Evolutionary conservation across 2,113 vertebrate genomes (phyloP).

Genomic region (Stercorarius parasiticus): DNA sequence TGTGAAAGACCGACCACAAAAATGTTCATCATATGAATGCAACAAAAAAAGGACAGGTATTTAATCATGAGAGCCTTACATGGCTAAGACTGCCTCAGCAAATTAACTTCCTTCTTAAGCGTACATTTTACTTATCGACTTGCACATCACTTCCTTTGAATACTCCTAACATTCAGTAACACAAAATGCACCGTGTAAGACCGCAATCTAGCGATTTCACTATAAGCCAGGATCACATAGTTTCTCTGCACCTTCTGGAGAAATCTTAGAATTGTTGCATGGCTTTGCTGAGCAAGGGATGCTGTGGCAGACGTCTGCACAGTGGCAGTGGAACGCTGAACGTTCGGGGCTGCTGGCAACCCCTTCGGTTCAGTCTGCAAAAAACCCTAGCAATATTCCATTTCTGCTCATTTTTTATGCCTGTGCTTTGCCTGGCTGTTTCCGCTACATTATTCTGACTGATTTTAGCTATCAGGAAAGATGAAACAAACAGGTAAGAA

Average conservation of each 20-base stretch:
- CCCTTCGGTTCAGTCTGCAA: not conserved
- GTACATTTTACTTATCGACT: not conserved
- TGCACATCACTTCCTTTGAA: not conserved
- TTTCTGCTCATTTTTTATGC: not conserved
- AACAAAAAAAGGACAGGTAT: not conserved
- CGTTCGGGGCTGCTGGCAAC: not conserved
- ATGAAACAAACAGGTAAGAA: not conserved
- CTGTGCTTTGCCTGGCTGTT: not conserved
- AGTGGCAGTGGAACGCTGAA: not conserved
- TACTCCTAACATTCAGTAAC: not conserved
- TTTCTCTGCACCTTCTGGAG: not conserved
- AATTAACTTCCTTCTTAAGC: not conserved
- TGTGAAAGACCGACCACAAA: not conserved
- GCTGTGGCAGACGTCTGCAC: not conserved
- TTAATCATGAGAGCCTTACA: not conserved
- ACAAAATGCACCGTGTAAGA: not conserved
- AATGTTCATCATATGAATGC: not conserved
- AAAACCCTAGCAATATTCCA: not conserved
- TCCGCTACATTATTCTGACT: not conserved
- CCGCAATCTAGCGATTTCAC: not conserved
- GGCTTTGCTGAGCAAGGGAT: not conserved
- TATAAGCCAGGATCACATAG: not conserved
- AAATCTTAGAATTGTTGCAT: not conserved
- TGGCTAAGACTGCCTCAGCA: not conserved
- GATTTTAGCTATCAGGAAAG: not conserved